phyloP scores from a whole-genome alignment of 1,140 invertebrate species.

The Andricus grossulariae region DNA sequence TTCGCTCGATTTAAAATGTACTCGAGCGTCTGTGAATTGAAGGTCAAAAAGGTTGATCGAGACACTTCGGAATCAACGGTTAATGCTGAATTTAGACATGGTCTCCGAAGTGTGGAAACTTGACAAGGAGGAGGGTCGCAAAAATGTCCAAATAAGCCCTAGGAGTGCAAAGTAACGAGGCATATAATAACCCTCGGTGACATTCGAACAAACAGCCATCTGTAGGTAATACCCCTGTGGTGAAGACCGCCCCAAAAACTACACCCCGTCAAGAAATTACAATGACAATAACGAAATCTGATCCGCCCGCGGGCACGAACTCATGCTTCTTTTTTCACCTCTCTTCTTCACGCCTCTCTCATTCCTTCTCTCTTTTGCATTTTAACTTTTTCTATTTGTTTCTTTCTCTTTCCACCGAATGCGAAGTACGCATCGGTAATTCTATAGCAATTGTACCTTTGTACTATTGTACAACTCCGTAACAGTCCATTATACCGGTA shows the following conservation, averaged over 20 bases:
- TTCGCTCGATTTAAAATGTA: no score
- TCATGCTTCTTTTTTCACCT: conserved; percentile 55
- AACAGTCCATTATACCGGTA: conserved; percentile 28
- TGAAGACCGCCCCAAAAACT: conserved; percentile 74
- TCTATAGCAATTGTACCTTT: conserved; percentile 59
- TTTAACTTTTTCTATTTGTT: conserved; percentile 30
- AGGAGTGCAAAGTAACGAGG: conserved; percentile 67
- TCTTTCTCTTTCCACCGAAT: conserved; percentile 35
- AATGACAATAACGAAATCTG: conserved; percentile 75
- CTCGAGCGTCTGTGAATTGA: no score
- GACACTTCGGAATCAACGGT: conserved; percentile 1
- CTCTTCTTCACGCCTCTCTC: conserved; percentile 43
- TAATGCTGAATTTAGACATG: conserved; percentile 15
- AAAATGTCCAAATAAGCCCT: conserved; percentile 64
- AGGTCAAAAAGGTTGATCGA: neutral
- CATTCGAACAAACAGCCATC: conserved; percentile 75
- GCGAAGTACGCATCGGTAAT: conserved; percentile 46
- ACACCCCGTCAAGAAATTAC: conserved; percentile 72
- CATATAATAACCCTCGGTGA: conserved; percentile 73
- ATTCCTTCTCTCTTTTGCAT: conserved; percentile 38
- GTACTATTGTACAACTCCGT: conserved; percentile 53
- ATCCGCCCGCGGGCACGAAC: conserved; percentile 71
- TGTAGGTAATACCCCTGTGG: conserved; percentile 74
- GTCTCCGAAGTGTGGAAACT: conserved; percentile 22
- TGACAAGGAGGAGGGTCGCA: conserved; percentile 43